Evolutionary conservation across 2,113 vertebrate species (phyloP).

Genomic region (Mellivora capensis): DNA sequence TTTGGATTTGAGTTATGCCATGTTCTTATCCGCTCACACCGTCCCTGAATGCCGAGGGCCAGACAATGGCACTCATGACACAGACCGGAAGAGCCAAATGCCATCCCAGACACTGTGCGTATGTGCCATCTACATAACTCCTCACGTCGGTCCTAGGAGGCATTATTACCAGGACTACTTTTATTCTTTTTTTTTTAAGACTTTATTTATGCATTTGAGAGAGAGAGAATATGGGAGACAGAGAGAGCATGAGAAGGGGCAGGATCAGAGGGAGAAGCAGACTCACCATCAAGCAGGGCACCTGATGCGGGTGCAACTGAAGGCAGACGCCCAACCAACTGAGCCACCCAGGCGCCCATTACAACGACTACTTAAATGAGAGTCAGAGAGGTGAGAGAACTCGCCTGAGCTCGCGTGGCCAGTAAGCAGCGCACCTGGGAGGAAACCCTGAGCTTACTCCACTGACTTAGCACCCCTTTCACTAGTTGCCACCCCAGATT

Average conservation of each 20-base stretch:
- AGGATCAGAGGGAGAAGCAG: too few species aligned
- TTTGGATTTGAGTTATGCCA: neutral
- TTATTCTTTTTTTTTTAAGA: too few species aligned
- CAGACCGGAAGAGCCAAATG: neutral
- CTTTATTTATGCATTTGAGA: too few species aligned
- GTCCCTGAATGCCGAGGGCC: neutral
- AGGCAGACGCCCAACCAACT: too few species aligned
- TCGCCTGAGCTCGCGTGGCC: neutral
- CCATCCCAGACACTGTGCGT: neutral
- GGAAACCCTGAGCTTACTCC: neutral
- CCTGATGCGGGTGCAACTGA: too few species aligned
- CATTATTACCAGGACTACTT: neutral
- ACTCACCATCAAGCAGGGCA: too few species aligned
- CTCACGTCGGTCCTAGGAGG: neutral
- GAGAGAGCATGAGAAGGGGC: too few species aligned
- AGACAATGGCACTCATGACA: neutral
- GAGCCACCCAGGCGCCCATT: too few species aligned
- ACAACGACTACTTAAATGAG: neutral
- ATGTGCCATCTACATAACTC: fast-evolving
- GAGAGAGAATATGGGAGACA: too few species aligned
- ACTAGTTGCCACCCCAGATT: neutral
- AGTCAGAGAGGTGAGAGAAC: neutral
- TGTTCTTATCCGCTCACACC: neutral
- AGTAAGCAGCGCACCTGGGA: neutral
- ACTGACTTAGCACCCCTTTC: neutral